Base-by-base conservation (phyloP, 2,888 invertebrate genomes). In the Malachius bipustulatus region DNA sequence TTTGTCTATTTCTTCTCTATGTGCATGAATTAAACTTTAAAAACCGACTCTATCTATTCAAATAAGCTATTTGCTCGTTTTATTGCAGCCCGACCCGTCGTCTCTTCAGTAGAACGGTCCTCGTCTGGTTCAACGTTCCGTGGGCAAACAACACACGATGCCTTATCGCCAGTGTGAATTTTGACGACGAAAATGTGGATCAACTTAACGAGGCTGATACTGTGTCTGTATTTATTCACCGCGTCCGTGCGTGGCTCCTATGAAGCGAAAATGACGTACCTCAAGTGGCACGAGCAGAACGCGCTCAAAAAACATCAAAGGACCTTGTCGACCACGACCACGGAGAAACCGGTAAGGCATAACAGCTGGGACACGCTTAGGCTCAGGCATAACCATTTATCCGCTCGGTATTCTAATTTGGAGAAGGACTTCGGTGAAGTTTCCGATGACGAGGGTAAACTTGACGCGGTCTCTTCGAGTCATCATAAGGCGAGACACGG, bases 141-240 rank as follows among this genome's bases (percentile, higher is more conserved):
- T 8, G n/a, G 24, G n/a, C n/a, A 6, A 19, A 19, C 24, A n/a
- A 19, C 24, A 19, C n/a, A n/a, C n/a, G n/a, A 19, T 19, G 24
- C 24, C 6, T n/a, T 19, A 19, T n/a, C 24, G 24, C 6, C 24
- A 8, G n/a, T 19, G n/a, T n/a, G n/a, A n/a, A n/a, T n/a, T n/a
- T n/a, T n/a, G n/a, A n/a, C n/a, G 24, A 8, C 24, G n/a, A 19
- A 19, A 6, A 19, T 19, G 24, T 19, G 24, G 24, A 19, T 19
- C 24, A 19, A n/a, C 24, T 6, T 19, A n/a, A 19, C 24, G 24
- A 19, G n/a, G n/a, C 24, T 19, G 24, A n/a, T 19, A n/a, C n/a
- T 19, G 24, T 19, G 24, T 6, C 24, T 19, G 6, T 19, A 19
- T 19, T 19, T 19, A 8, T 19, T 6, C 24, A 19, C 24, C 6